Conservation (phyloP, 2,113 vertebrate species). For the Seriola rivoliana region DNA sequence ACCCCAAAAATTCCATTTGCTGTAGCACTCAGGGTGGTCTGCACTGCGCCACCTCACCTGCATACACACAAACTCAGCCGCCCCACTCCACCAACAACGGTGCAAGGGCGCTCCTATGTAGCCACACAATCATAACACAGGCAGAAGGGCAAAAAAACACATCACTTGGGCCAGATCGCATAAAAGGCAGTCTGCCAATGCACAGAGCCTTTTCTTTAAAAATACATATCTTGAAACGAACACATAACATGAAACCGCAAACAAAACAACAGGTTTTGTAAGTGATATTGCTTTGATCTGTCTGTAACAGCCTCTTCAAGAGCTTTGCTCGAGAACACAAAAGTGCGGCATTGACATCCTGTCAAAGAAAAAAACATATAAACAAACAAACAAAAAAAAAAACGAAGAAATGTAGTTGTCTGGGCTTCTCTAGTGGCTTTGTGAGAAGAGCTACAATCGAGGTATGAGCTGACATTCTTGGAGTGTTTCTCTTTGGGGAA, state of each 20-base stretch:
- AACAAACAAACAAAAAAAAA: slow-evolving; percentile 13
- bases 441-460: slow-evolving; percentile 11
- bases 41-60: slow-evolving; percentile 3
- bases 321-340: slow-evolving; percentile 32
- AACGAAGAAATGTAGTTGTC: slow-evolving; percentile 26
- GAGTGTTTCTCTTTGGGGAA: slow-evolving; percentile 52
- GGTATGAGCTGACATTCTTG: slow-evolving; percentile 36
- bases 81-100: not conserved
- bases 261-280: slow-evolving; percentile 22
- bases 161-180: not conserved
- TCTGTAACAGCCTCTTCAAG: slow-evolving; percentile 28
- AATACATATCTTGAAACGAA: not conserved
- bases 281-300: slow-evolving; percentile 37
- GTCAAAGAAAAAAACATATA: slow-evolving; percentile 20
- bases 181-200: slow-evolving; percentile 1
- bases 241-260: slow-evolving; percentile 19
- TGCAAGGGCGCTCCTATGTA: not conserved
- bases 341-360: slow-evolving; percentile 43
- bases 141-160: not conserved
- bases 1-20: slow-evolving; percentile 31
- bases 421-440: slow-evolving; percentile 51
- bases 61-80: slow-evolving; percentile 21
- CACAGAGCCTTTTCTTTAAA: not conserved
- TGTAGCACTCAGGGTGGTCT: slow-evolving; percentile 28
- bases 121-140: not conserved